A percentile compares a stretch with the other conserved stretches of the same genome.
Conservation (phyloP, 2,888 invertebrate genomes). For the Oasisia sp. region DNA sequence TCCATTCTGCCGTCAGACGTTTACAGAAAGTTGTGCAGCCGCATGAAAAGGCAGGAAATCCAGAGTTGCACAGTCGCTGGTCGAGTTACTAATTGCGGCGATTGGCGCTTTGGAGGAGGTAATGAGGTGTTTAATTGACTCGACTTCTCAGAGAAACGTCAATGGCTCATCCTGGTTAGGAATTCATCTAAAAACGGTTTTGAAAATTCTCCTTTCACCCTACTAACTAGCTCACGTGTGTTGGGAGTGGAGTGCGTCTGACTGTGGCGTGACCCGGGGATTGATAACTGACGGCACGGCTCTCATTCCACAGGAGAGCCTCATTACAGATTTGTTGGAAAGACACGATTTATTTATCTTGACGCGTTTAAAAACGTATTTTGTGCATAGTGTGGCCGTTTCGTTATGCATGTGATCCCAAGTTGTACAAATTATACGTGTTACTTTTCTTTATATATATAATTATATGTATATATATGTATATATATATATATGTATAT, state of each 20-base stretch:
- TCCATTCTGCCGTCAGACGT: neutral
- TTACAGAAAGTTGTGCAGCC: neutral
- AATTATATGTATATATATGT: no score
- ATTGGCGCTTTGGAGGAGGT: neutral
- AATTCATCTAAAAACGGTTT: neutral
- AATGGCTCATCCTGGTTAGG: neutral
- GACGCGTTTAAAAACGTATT: no score
- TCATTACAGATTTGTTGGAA: no score
- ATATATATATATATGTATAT: no score
- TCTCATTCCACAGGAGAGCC: no score
- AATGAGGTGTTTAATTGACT: neutral
- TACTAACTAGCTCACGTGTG: neutral
- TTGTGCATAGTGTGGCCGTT: no score
- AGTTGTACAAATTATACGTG: no score
- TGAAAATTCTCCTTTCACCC: neutral
- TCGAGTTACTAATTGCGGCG: neutral
- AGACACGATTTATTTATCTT: no score
- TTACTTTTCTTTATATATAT: no score
- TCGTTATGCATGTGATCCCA: no score
- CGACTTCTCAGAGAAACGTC: neutral
- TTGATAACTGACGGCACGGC: no score
- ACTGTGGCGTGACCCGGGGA: no score
- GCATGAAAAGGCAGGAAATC: slow-evolving; percentile 6
- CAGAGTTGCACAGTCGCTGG: neutral
- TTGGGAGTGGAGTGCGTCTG: neutral